These are phyloP conservation scores for Drosophila maculinotata DNA, from an alignment of 2,888 invertebrate genomes.

Conservation along the genomic window DNA sequence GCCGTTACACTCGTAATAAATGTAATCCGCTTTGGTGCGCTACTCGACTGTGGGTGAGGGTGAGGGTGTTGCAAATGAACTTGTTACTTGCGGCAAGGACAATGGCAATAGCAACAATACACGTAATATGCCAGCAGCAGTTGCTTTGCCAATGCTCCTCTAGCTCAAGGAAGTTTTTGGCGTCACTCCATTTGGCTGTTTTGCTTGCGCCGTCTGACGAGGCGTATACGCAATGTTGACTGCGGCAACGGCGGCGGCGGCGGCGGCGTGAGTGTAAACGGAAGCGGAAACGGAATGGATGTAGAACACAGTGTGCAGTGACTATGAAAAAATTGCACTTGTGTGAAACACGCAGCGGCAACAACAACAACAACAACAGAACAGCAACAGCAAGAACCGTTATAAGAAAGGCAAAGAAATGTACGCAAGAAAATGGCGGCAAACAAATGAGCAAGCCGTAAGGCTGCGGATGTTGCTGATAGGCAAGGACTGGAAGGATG, in stretches of 20 bases:
- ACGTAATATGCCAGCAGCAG: conserved; percentile 12
- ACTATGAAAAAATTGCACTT: conserved; percentile 29
- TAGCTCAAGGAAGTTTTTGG: conserved; percentile 29
- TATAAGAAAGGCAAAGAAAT: not conserved
- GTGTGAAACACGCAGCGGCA: conserved; percentile 9
- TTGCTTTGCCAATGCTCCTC: too few species aligned
- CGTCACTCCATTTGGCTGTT: conserved; percentile 27
- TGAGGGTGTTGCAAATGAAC: conserved; percentile 13
- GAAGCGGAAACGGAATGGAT: conserved; percentile 56
- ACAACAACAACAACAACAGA: not conserved
- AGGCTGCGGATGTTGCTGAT: conserved; percentile 19
- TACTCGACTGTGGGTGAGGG: not conserved
- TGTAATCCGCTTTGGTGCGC: not conserved
- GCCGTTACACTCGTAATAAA: too few species aligned
- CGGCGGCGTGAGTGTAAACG: conserved; percentile 29
- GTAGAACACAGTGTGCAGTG: conserved; percentile 36
- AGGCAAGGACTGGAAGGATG: conserved; percentile 9
- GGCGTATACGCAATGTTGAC: conserved; percentile 47
- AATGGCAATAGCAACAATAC: conserved; percentile 5
- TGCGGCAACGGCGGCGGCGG: not conserved
- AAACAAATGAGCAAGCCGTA: conserved; percentile 55
- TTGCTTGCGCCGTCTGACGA: conserved; percentile 15
- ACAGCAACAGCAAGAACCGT: not conserved
- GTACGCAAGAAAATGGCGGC: conserved; percentile 40
- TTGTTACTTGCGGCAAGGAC: conserved; percentile 15